phyloP scores from a whole-genome alignment of 2,888 invertebrate species.

The Eupithecia centaureata region DNA sequence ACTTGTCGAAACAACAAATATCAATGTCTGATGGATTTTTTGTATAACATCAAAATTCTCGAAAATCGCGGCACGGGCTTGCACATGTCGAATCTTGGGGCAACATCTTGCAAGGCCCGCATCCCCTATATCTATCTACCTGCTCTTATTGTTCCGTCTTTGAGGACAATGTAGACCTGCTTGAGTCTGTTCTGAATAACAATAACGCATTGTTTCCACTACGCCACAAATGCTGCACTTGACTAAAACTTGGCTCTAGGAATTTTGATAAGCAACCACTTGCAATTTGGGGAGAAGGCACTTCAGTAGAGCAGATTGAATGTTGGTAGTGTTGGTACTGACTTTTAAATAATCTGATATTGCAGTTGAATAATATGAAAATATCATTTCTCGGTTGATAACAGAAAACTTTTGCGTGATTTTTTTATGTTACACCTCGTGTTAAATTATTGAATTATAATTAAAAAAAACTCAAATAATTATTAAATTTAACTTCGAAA shows the following conservation, averaged over 20 bases:
- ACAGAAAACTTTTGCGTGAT: too few relatives aligned
- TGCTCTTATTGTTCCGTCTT: conserved; percentile 69
- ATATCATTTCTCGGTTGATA: too few relatives aligned
- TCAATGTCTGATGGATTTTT: not conserved
- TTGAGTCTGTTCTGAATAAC: conserved; percentile 61
- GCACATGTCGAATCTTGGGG: conserved; percentile 62
- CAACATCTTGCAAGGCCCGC: conserved; percentile 66
- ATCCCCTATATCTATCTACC: conserved; percentile 65
- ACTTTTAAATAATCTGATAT: not conserved
- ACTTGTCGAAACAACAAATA: not conserved
- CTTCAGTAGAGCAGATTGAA: not conserved
- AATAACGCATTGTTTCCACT: conserved; percentile 67
- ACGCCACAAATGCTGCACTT: conserved; percentile 59
- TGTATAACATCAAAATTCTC: not conserved
- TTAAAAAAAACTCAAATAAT: too few relatives aligned
- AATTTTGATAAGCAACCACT: conserved; percentile 45
- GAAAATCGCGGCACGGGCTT: conserved; percentile 9
- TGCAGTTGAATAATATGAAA: too few relatives aligned
- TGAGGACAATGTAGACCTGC: conserved; percentile 67
- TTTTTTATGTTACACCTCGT: too few relatives aligned
- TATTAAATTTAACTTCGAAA: too few relatives aligned
- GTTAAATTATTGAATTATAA: too few relatives aligned
- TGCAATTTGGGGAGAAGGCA: not conserved
- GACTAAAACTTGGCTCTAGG: conserved; percentile 59
- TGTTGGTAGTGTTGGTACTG: not conserved